Conservation (phyloP, 2,888 invertebrate genomes). For the Hirtodrosophila cameraria region DNA sequence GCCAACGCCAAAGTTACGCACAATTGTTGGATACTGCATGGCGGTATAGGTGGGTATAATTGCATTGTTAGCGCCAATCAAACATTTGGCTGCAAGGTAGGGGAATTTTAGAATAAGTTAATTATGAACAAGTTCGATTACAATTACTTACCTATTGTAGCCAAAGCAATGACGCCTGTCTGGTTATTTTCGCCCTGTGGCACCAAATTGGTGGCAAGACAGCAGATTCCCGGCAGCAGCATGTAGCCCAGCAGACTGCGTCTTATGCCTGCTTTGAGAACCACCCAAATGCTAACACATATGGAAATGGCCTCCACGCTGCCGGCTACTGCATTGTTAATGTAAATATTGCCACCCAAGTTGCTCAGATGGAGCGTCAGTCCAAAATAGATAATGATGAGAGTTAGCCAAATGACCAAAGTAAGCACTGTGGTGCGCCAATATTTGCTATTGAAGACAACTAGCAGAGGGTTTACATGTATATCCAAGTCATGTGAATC, state of each 20-base stretch:
- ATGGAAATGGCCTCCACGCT: conserved; percentile 90
- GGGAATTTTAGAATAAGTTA: conserved; percentile 5
- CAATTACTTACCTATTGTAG: conserved; percentile 89
- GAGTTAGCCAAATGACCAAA: conserved; percentile 89
- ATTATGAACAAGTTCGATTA: no score
- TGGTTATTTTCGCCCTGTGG: conserved; percentile 84
- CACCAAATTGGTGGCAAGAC: conserved; percentile 86
- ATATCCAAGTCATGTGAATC: conserved; percentile 8
- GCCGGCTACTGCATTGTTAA: conserved; percentile 88
- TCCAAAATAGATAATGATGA: conserved; percentile 92
- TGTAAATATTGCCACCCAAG: conserved; percentile 89
- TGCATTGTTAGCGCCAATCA: conserved; percentile 91
- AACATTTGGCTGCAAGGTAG: conserved; percentile 86
- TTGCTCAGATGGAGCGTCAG: conserved; percentile 90
- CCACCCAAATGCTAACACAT: conserved; percentile 89
- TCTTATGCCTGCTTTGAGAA: conserved; percentile 89
- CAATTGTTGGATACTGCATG: conserved; percentile 89
- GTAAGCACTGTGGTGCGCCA: conserved; percentile 88
- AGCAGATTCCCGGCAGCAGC: conserved; percentile 88
- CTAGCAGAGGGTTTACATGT: conserved; percentile 85
- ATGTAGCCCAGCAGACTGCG: conserved; percentile 89
- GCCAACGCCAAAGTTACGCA: conserved; percentile 89
- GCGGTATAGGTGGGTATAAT: conserved; percentile 91
- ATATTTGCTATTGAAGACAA: conserved; percentile 88
- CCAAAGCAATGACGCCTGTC: conserved; percentile 88